Percentiles rank a stretch among this genome's conserved stretches.
Conservation (phyloP, 2,888 invertebrate genomes). For the Polydesmus complanatus region DNA sequence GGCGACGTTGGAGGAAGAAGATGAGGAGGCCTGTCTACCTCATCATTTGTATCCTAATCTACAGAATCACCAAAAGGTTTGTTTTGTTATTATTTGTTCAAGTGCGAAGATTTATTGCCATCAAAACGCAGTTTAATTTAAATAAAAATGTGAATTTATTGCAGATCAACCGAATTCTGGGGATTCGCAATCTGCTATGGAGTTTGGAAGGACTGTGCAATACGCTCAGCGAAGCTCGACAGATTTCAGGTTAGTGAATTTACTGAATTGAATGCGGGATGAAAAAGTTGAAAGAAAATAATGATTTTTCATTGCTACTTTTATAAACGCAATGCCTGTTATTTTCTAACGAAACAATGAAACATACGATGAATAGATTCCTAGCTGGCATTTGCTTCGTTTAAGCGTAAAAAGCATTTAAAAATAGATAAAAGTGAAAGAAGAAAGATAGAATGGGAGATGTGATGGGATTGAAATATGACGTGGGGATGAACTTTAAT, state of each 20-base stretch:
- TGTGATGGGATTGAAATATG: neutral
- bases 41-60: slow-evolving; percentile 18
- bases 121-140: neutral
- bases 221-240: slow-evolving; percentile 21
- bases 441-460: too few relatives aligned
- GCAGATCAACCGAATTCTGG: slow-evolving; percentile 24
- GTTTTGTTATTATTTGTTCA: neutral
- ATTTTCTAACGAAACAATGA: neutral
- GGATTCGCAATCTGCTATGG: slow-evolving; percentile 23
- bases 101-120: neutral
- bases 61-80: slow-evolving; percentile 18
- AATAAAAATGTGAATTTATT: too few relatives aligned
- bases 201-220: slow-evolving; percentile 23
- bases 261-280: too few relatives aligned
- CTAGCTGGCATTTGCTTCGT: neutral
- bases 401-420: neutral
- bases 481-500: neutral
- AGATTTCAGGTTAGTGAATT: slow-evolving; percentile 19
- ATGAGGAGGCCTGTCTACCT: slow-evolving; percentile 20
- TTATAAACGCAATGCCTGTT: neutral
- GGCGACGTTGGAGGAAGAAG: slow-evolving; percentile 22
- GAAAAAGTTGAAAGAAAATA: too few relatives aligned
- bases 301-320: too few relatives aligned
- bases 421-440: neutral
- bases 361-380: neutral